These are phyloP conservation scores for Lithobates sylvaticus DNA, from an alignment of 2,797 vertebrate genomes.

Conservation along the genomic window DNA sequence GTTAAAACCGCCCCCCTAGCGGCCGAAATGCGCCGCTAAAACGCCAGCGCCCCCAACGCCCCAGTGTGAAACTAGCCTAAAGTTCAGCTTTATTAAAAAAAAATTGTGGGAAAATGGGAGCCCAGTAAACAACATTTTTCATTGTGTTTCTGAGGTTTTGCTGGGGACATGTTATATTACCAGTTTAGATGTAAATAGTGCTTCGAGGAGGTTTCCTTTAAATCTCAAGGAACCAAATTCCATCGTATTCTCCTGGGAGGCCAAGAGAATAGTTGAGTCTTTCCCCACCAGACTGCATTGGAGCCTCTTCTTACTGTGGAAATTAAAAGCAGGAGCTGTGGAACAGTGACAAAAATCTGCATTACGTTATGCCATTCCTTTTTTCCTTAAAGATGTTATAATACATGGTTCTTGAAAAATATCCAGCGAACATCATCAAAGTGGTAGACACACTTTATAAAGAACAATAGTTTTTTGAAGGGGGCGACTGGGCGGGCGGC, in stretches of 20 bases:
- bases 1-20: too few species aligned
- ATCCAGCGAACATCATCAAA: constrained; percentile 89
- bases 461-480: constrained; percentile 70
- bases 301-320: constrained; percentile 76
- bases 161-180: neutral
- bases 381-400: constrained; percentile 82
- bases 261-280: constrained; percentile 68
- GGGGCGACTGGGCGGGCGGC: constrained; percentile 67
- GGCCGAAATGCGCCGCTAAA: too few species aligned
- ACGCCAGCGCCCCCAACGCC: too few species aligned
- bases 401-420: constrained; percentile 83
- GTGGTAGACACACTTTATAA: constrained; percentile 71
- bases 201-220: constrained; percentile 54
- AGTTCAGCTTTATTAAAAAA: too few species aligned
- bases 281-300: constrained; percentile 72
- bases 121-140: too few species aligned
- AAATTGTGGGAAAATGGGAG: too few species aligned
- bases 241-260: constrained; percentile 71
- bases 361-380: constrained; percentile 82
- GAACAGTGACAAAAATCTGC: constrained; percentile 91
- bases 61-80: too few species aligned
- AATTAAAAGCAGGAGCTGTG: constrained; percentile 89
- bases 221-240: constrained; percentile 72
- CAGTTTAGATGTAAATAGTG: neutral
- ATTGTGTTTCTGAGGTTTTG: neutral